Conservation (phyloP, 1,140 invertebrate genomes). For the Philopotamus ludificatus region DNA sequence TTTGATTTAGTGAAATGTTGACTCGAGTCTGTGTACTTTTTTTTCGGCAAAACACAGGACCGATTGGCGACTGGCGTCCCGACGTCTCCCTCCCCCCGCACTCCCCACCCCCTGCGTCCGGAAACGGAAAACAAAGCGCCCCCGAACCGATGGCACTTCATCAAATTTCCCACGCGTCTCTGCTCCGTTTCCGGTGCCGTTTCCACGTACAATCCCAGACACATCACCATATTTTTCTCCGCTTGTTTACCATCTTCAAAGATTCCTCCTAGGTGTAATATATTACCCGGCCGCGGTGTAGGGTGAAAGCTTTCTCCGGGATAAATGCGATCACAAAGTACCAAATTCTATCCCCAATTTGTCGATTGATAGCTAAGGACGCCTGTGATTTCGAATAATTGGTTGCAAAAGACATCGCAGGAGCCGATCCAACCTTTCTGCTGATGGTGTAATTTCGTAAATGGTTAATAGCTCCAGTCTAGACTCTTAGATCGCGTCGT, state of each 20-base stretch:
- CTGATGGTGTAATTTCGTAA: too few relatives aligned
- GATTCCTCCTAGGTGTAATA: constrained; percentile 14
- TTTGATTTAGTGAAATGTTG: too few relatives aligned
- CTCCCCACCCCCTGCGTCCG: neutral
- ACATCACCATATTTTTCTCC: constrained; percentile 23
- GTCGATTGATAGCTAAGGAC: too few relatives aligned
- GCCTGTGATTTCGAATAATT: too few relatives aligned
- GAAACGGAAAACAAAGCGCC: constrained; percentile 13
- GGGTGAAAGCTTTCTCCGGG: too few relatives aligned
- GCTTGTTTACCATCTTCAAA: constrained; percentile 20
- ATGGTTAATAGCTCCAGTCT: too few relatives aligned
- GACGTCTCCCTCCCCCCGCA: neutral
- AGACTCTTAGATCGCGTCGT: too few relatives aligned
- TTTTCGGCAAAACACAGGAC: neutral
- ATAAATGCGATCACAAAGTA: too few relatives aligned
- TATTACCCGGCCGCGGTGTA: constrained; percentile 1
- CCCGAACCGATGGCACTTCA: constrained; percentile 16
- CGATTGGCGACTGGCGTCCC: neutral
- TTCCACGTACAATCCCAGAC: constrained; percentile 17
- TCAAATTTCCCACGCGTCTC: constrained; percentile 24
- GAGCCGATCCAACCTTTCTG: too few relatives aligned
- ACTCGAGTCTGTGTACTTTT: too few relatives aligned
- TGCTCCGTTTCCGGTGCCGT: constrained; percentile 7
- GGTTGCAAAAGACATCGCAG: too few relatives aligned
- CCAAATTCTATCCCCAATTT: too few relatives aligned